These are phyloP conservation scores for Panorpa germanica DNA, from an alignment of 2,888 invertebrate genomes.

Conservation along the genomic window DNA sequence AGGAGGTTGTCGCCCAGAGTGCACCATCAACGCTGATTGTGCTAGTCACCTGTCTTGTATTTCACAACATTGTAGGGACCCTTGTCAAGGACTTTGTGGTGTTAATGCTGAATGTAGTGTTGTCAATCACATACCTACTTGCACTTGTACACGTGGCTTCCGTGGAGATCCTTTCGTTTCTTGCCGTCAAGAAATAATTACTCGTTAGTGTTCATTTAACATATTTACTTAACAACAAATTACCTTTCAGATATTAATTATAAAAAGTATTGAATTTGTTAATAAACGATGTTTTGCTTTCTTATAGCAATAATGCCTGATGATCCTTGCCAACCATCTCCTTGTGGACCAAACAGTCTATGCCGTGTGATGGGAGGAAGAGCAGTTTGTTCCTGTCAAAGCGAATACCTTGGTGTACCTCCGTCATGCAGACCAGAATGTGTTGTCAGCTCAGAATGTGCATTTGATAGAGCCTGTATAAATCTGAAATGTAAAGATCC, in stretches of 20 bases:
- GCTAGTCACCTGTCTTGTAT: conserved; percentile 57
- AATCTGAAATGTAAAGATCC: conserved; percentile 62
- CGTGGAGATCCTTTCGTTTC: conserved; percentile 70
- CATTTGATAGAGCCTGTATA: conserved; percentile 53
- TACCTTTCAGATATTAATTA: too few relatives aligned
- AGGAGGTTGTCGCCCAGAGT: conserved; percentile 73
- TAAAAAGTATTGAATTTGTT: too few relatives aligned
- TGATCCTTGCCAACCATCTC: conserved; percentile 56
- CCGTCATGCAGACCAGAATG: conserved; percentile 63
- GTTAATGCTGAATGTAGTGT: conserved; percentile 66
- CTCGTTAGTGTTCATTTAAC: conserved; percentile 31
- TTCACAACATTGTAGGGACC: conserved; percentile 70
- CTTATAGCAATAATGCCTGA: too few relatives aligned
- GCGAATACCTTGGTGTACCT: conserved; percentile 53
- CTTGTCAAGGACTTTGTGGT: conserved; percentile 71
- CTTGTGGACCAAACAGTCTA: conserved; percentile 61
- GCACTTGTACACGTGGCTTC: conserved; percentile 56
- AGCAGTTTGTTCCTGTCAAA: conserved; percentile 58
- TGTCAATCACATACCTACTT: conserved; percentile 64
- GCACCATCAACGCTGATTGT: conserved; percentile 65
- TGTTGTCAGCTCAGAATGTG: conserved; percentile 59
- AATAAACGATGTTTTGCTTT: too few relatives aligned
- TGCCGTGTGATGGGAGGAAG: conserved; percentile 51
- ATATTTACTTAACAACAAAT: too few relatives aligned
- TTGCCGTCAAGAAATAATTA: conserved; percentile 38